Evolutionary conservation across 2,113 vertebrate species (phyloP), one percentile per base, ranked within the genome.

Genomic region (Anolis sagrei): DNA sequence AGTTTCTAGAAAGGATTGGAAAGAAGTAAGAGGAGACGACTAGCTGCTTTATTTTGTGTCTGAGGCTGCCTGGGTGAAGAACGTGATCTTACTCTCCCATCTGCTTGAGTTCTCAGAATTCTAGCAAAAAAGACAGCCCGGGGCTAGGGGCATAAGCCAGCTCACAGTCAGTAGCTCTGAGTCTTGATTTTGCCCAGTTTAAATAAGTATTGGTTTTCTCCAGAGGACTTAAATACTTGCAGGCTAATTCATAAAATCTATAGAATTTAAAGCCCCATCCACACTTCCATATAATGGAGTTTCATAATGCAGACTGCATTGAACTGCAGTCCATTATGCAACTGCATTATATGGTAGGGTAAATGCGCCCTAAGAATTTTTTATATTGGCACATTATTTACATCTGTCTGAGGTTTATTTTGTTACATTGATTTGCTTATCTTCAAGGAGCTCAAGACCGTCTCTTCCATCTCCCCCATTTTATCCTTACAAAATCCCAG

Each of bases 201-300:
- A 34, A 39, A 18, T 62, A n/a, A 7, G 34, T 77, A 2, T 5
- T 18, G 1, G 14, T 32, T 77, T 29, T 77, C 49, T 16, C 48
- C 48, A 32, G 68, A 34, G 32, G n/a, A 0, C 36, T 23, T 32
- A 68, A 44, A 81, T 69, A 69, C 19, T 6, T 16, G 54, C 14
- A 54, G 51, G 51, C 51, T 18, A 70, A 25, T 87, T 69, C 72
- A 58, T 48, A 85, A 76, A 18, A 32, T 88, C 72, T 87, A 1
- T 4, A 0, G 34, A 13, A 54, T 54, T 10, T 54, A 76, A 76
- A 5, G 39, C 39, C 39, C 39, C 39, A 44, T 44, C 39, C 39
- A 44, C 39, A 44, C 39, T 44, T 2, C 39, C 39, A 44, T 44
- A 44, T 44, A 44, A 44, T 44, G 39, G 39, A 44, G 39, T 44